phyloP scores from a whole-genome alignment of 2,797 vertebrate species.

The Neosalanx taihuensis region DNA sequence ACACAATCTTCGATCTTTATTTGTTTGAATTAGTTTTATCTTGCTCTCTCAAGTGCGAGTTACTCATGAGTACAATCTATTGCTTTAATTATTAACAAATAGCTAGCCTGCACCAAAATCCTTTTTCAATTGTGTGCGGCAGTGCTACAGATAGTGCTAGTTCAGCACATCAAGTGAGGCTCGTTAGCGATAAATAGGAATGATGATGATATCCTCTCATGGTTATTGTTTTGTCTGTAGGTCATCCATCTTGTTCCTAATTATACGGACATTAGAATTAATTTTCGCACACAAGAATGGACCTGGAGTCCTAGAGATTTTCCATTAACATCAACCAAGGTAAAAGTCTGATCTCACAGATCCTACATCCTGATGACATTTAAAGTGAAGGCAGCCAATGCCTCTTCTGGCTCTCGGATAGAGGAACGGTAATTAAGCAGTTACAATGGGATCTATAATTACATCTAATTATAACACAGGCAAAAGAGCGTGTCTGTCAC shows the following conservation, averaged over 20 bases:
- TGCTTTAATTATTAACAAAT: too few relatives aligned
- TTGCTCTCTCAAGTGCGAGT: too few relatives aligned
- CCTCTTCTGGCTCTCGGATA: conserved; percentile 8
- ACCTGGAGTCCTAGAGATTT: conserved; percentile 7
- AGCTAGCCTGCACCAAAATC: too few relatives aligned
- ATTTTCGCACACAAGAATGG: conserved; percentile 9
- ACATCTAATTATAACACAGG: conserved; percentile 18
- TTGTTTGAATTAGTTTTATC: too few relatives aligned
- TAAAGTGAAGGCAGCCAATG: conserved; percentile 23
- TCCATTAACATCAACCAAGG: conserved; percentile 9
- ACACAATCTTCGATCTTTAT: too few relatives aligned
- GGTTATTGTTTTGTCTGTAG: neutral
- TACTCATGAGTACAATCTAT: too few relatives aligned
- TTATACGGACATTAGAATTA: conserved; percentile 6
- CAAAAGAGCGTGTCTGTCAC: conserved; percentile 11
- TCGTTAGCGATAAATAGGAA: neutral
- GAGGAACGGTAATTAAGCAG: conserved; percentile 23
- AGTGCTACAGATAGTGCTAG: too few relatives aligned
- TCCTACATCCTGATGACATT: conserved; percentile 18
- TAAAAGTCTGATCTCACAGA: conserved; percentile 2
- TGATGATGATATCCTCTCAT: neutral
- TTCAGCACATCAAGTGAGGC: neutral
- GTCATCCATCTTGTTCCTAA: neutral
- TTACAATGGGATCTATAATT: conserved; percentile 38
- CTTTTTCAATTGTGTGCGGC: too few relatives aligned